Percentiles rank a stretch among this genome's conserved stretches.
These are phyloP conservation scores for Empidonax alnorum DNA, from an alignment of 2,113 vertebrate species.

Conservation along the genomic window DNA sequence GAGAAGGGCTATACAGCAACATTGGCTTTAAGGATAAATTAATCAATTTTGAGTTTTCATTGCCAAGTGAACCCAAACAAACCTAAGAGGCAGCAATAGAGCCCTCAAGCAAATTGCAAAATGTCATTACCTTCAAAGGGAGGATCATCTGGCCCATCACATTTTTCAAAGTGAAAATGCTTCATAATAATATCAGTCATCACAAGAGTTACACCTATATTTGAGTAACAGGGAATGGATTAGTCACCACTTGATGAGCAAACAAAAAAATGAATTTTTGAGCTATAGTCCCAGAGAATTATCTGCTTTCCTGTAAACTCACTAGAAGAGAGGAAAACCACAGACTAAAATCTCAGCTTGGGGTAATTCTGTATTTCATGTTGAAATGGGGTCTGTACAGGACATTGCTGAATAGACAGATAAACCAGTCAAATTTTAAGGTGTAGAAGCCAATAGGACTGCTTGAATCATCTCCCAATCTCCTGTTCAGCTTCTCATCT, in stretches of 20 bases:
- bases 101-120: neutral
- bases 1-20: neutral
- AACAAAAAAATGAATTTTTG: slow-evolving; percentile 45
- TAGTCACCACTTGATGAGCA: slow-evolving; percentile 53
- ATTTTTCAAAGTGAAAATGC: slow-evolving; percentile 7
- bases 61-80: neutral
- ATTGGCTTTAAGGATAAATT: neutral
- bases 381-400: slow-evolving; percentile 34
- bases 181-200: slow-evolving; percentile 42
- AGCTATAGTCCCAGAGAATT: slow-evolving; percentile 45
- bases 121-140: slow-evolving; percentile 36
- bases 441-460: slow-evolving; percentile 38
- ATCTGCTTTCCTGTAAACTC: slow-evolving; percentile 67
- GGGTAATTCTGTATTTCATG: slow-evolving; percentile 26
- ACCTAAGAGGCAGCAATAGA: neutral
- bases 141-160: neutral
- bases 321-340: slow-evolving; percentile 56
- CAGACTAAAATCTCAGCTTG: slow-evolving; percentile 50
- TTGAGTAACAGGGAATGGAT: slow-evolving; percentile 55
- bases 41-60: neutral
- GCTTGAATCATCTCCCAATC: slow-evolving; percentile 33
- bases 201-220: slow-evolving; percentile 62
- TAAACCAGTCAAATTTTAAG: slow-evolving; percentile 38
- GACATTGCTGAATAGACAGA: slow-evolving; percentile 66
- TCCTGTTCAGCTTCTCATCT: slow-evolving; percentile 57